Evolutionary conservation across 2,797 vertebrate genomes (phyloP), one percentile per base, ranked within the genome.

Genomic region (Enteromius paludinosus): DNA sequence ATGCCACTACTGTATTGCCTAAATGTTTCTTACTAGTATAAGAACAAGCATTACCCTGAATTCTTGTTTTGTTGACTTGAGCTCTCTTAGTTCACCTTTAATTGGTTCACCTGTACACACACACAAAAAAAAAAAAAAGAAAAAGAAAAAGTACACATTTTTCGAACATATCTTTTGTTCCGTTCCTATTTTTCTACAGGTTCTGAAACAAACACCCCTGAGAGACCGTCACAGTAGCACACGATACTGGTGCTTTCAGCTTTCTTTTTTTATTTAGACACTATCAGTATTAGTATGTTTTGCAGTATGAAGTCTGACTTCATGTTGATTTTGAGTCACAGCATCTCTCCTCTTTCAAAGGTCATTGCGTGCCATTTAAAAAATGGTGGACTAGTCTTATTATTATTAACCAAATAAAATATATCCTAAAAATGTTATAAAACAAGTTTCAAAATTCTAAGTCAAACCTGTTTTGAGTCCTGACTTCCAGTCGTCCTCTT

Each of bases 311-410:
- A 71, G 59, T 41, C 43, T 15, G 30, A 43, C 47, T 33, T 43
- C 74, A 64, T 62, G 65, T 66, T 79, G 35, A 35, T 72, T 78
- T 78, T 47, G 81, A 83, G 54, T 78, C 84, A 85, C 66, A 79
- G 54, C 11, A 49, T 35, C 65, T 78, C 62, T 25, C 47, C 20
- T 66, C 52, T 11, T 54, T 17, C 2, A 25, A 69, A 59, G 17
- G 49, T 59, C 35, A 69, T 79, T 79, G 33, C 33, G 68, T 79
- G 28, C 28, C 43, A 78, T 23, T 15, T 33, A 14, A 35, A 52
- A 45, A 56, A 70, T 56, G 17, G 11, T 61, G 25, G 18, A 45
- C 25, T 33, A 30, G 33, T 30, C 15, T 47, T 17, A 28, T 12
- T 28, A 28, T 61, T 28, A 15, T 61, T 7, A 28, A 43, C 3